Conservation (phyloP, 2,113 vertebrate species). For the Sisor rabdophorus region DNA sequence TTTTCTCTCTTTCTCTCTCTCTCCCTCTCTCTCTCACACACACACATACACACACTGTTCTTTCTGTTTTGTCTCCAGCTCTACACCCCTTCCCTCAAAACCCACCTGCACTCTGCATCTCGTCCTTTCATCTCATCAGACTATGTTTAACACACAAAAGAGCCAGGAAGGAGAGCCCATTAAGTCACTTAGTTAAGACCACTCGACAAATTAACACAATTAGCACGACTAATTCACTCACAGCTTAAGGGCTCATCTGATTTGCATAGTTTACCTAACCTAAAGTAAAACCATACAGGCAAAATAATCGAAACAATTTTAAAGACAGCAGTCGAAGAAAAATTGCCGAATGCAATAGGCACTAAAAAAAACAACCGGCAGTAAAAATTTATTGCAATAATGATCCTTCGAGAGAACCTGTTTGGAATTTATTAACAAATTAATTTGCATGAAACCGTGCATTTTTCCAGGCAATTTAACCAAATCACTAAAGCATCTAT, state of each 20-base stretch:
- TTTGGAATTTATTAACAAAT: slow-evolving; percentile 52
- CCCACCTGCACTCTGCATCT: slow-evolving; percentile 35
- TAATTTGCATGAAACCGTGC: slow-evolving; percentile 50
- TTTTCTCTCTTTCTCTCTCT: neutral
- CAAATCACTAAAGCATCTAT: slow-evolving; percentile 41
- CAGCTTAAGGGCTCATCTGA: neutral
- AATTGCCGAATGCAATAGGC: slow-evolving; percentile 5
- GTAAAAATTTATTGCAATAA: neutral
- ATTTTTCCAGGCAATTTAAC: slow-evolving; percentile 56
- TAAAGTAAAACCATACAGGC: neutral
- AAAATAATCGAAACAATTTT: neutral
- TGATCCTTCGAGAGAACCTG: slow-evolving; percentile 19
- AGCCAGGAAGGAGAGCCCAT: slow-evolving; percentile 33
- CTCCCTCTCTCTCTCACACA: slow-evolving; percentile 4
- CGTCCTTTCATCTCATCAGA: slow-evolving; percentile 35
- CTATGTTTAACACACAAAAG: slow-evolving; percentile 28
- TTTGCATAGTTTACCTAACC: neutral
- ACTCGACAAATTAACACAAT: slow-evolving; percentile 38
- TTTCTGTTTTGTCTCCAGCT: slow-evolving; percentile 11
- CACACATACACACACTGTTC: slow-evolving; percentile 8
- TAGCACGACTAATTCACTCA: slow-evolving; percentile 6
- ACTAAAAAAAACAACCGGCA: neutral
- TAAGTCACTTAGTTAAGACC: slow-evolving; percentile 33
- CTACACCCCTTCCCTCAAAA: slow-evolving; percentile 18
- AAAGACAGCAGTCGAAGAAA: neutral